Evolutionary conservation across 1,140 invertebrate genomes (phyloP).

Genomic region (Heliconius eleuchia): DNA sequence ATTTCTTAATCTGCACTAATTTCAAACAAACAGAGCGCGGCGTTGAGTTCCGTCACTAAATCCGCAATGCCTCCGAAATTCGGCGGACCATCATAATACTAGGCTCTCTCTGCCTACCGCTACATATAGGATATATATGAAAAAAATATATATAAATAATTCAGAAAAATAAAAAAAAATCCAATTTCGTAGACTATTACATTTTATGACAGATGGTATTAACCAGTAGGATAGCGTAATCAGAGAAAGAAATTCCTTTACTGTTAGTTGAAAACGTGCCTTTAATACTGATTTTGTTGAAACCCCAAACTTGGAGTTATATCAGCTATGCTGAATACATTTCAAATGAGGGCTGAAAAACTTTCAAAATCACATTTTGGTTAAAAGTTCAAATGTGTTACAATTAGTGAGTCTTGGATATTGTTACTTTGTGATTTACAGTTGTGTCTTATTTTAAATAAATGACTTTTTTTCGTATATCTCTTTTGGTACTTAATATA

Average conservation of each 20-base stretch:
- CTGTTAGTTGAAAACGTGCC: slow-evolving; percentile 5
- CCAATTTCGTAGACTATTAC: neutral
- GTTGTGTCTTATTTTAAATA: too few species aligned
- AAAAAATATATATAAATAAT: neutral
- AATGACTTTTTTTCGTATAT: too few species aligned
- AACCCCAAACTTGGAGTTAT: slow-evolving; percentile 2
- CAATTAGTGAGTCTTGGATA: too few species aligned
- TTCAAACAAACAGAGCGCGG: too few species aligned
- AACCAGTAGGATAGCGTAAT: neutral
- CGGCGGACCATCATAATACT: too few species aligned
- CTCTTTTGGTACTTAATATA: too few species aligned
- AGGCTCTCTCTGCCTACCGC: too few species aligned
- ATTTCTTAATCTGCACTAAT: too few species aligned
- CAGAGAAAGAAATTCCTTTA: slow-evolving; percentile 8
- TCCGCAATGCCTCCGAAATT: neutral
- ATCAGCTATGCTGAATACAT: neutral
- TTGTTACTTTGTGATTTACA: too few species aligned
- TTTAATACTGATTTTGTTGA: neutral
- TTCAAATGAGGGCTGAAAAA: slow-evolving; percentile 8
- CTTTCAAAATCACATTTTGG: neutral
- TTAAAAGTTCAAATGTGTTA: neutral
- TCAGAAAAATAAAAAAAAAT: neutral
- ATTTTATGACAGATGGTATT: slow-evolving; percentile 4
- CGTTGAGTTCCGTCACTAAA: neutral
- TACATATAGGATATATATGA: neutral